Evolutionary conservation across 2,113 vertebrate genomes (phyloP), one percentile per base, ranked within the genome.

Genomic region (Craseonycteris thonglongyai): DNA sequence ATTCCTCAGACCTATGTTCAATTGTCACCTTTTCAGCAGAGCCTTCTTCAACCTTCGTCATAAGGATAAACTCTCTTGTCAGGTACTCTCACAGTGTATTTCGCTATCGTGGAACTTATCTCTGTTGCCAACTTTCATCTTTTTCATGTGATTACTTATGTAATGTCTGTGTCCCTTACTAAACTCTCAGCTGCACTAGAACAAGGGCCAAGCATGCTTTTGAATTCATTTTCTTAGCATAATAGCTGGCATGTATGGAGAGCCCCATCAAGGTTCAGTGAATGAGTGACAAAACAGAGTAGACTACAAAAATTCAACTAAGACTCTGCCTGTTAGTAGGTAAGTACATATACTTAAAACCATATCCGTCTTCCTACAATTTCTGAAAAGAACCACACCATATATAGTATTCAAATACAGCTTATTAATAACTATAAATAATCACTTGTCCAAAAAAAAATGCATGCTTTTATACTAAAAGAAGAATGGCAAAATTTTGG

Each of bases 401-500:
- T 79, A 10, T 42, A 11, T 28, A 81, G 22, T 16, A 78, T 78
- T 83, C 63, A 75, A 71, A 87, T 14, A 28, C 1, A 51, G 4
- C 30, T 69, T 56, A 68, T 40, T 72, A 66, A 84, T 91, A 66
- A 56, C 54, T 28, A 83, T n/a, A 42, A 83, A 71, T 40, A 35
- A 63, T 40, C 51, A 47, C 8, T 65, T 83, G 49, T 42, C 30
- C 74, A 80, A 13, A 94, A 90, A 65, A 61, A 59, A 93, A 28
- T 74, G 30, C 30, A 21, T 33, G 15, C 15, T 59, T 68, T 92
- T 40, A 66, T 66, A 87, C 3, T 13, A 18, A 83, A 83, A 74
- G 47, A 86, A 69, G 14, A 6, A n/a, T 14, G 49, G 42, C 24
- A 45, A 85, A 74, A 35, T 54, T 84, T 84, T 74, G 30, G 15